Conservation (phyloP, 2,888 invertebrate genomes). For the Fragum fragum region DNA sequence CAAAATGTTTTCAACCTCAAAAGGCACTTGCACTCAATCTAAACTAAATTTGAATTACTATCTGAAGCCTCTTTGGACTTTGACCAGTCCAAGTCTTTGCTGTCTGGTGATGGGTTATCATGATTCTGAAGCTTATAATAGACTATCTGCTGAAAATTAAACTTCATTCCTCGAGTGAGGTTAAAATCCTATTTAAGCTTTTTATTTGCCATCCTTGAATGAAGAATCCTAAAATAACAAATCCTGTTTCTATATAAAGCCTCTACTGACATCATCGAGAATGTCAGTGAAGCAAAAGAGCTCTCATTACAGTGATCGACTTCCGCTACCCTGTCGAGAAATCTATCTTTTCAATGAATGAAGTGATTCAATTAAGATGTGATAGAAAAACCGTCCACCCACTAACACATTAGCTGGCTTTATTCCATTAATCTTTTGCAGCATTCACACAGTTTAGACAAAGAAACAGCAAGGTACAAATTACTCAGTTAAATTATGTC, state of each 20-base stretch:
- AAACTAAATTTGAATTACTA: too few species aligned
- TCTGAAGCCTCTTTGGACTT: too few species aligned
- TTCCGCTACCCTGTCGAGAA: conserved; percentile 21
- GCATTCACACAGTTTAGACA: neutral
- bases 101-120: too few species aligned
- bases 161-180: neutral
- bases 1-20: neutral
- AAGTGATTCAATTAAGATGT: conserved; percentile 19
- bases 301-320: conserved; percentile 4
- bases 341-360: conserved; percentile 24
- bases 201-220: neutral
- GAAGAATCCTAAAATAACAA: conserved; percentile 11
- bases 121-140: too few species aligned
- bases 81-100: too few species aligned
- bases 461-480: too few species aligned
- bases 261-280: conserved; percentile 4
- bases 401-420: neutral
- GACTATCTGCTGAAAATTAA: too few species aligned
- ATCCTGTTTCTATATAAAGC: conserved; percentile 5
- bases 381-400: conserved; percentile 5
- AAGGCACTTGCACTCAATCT: too few species aligned
- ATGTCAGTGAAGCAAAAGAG: conserved; percentile 20
- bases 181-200: neutral
- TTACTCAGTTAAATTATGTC: too few species aligned
- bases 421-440: neutral